Conservation (phyloP, 2,888 invertebrate genomes). For the Clanis bilineata region DNA sequence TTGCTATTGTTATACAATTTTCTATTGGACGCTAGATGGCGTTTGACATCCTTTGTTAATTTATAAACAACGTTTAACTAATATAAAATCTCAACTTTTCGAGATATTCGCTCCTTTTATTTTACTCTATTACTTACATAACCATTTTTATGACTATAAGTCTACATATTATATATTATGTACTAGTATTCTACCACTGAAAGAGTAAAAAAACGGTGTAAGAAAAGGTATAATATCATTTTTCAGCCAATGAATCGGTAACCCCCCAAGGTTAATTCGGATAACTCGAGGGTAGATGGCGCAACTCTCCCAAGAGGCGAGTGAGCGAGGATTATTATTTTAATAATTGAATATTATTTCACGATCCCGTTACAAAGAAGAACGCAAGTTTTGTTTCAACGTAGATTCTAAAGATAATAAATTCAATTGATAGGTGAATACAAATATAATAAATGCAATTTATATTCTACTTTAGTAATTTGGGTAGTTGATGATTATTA, state of each 20-base stretch:
- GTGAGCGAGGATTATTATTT: conserved; percentile 62
- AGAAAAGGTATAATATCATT: conserved; percentile 23
- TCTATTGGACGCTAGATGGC: background rate
- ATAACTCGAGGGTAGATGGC: conserved; percentile 41
- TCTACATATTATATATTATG: too few species aligned
- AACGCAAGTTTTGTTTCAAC: conserved; percentile 35
- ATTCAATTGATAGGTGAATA: too few species aligned
- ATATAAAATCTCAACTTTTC: too few species aligned
- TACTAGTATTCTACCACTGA: too few species aligned
- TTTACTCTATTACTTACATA: too few species aligned
- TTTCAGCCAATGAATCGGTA: conserved; percentile 25
- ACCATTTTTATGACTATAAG: too few species aligned
- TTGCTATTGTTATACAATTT: background rate
- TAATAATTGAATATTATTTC: conserved; percentile 75
- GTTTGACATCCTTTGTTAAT: background rate
- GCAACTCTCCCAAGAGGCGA: conserved; percentile 36
- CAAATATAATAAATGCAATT: too few species aligned
- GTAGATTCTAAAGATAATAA: background rate
- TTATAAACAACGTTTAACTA: too few species aligned
- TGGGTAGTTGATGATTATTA: too few species aligned
- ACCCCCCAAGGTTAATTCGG: conserved; percentile 21
- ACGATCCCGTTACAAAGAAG: conserved; percentile 43
- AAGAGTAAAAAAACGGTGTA: conserved; percentile 10
- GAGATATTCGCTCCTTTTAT: too few species aligned
- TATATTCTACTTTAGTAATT: too few species aligned